Percentiles rank a stretch among this genome's conserved stretches.
Evolutionary conservation across 1,140 invertebrate species (phyloP).

Genomic region (Halictus rubicundus): DNA sequence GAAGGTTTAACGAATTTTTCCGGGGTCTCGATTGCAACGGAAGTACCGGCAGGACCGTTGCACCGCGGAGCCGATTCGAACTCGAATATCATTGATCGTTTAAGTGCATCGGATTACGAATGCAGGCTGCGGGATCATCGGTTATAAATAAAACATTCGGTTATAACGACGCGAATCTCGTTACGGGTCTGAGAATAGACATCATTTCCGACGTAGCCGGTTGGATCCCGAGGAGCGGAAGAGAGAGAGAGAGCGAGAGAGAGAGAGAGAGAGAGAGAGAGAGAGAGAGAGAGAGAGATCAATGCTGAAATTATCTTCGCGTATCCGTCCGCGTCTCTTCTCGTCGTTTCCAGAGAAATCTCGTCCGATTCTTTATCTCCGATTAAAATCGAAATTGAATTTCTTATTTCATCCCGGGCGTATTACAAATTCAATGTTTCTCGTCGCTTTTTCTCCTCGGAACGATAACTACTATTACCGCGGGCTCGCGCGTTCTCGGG

Average conservation of each 20-base stretch:
- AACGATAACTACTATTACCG: neutral
- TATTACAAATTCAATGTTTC: neutral
- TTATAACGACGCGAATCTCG: constrained; percentile 4
- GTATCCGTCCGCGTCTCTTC: neutral
- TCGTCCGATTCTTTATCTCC: neutral
- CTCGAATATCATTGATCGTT: neutral
- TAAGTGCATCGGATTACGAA: neutral
- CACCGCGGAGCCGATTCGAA: neutral
- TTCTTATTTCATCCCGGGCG: neutral
- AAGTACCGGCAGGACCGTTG: neutral
- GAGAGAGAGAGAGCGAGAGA: no score
- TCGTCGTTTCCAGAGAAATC: no score
- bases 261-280: no score
- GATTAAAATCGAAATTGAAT: neutral
- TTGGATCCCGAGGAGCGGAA: neutral
- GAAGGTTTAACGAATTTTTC: no score
- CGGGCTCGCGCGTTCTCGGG: no score
- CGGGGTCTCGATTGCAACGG: no score
- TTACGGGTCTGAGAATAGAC: constrained; percentile 4
- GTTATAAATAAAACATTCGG: constrained; percentile 11
- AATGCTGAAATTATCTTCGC: no score
- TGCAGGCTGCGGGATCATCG: neutral
- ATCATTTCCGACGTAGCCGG: neutral
- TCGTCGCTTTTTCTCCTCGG: neutral
- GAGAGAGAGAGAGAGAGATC: no score